Evolutionary conservation across 35 echinoderm and acorn worm genomes (phyloP), one percentile per base, ranked within the genome.

Genomic region (Ophioderma brevispina): DNA sequence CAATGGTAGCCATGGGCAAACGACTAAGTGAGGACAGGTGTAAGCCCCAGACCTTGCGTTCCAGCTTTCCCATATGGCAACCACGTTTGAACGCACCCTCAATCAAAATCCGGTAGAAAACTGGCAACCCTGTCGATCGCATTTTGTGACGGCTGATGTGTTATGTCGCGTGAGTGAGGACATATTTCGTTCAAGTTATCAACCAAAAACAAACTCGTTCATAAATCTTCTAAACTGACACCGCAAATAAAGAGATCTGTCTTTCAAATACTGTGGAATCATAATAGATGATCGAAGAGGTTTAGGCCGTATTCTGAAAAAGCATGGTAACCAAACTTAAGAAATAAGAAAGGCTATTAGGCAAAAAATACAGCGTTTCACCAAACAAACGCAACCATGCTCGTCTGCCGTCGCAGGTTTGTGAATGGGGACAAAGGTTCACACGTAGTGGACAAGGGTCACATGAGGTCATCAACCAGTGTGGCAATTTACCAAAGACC

Each of bases 141-240:
- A 70, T 70, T 70, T 70, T 70, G 59, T 70, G 59, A 70, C 59
- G 59, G 59, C 59, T 70, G 59, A 70, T 70, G 15, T 70, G 59
- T 70, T 30, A 25, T 30, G 59, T 70, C 17, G 59, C 15, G 59
- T 70, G 59, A 15, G 59, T 25, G 6, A n/a, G 10, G 59, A 15
- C 10, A 70, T 25, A 70, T 70, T 70, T 70, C 28, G 17, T 25
- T 70, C 28, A 30, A 70, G 59, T 70, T 70, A 70, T 70, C 59
- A 70, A 70, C 59, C 59, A 70, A 70, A 70, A 70, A n/a, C n/a
- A 8, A 70, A 70, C 6, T 70, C 59, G 59, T 70, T 70, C 59
- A 30, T 70, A n/a, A n/a, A 70, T 70, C 23, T 18, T 25, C 23
- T 18, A 70, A 70, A 70, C 59, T 70, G 59, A 70, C 59, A 70